These are phyloP conservation scores for Alcedo atthis DNA, from an alignment of 2,797 vertebrate genomes.

Conservation along the genomic window DNA sequence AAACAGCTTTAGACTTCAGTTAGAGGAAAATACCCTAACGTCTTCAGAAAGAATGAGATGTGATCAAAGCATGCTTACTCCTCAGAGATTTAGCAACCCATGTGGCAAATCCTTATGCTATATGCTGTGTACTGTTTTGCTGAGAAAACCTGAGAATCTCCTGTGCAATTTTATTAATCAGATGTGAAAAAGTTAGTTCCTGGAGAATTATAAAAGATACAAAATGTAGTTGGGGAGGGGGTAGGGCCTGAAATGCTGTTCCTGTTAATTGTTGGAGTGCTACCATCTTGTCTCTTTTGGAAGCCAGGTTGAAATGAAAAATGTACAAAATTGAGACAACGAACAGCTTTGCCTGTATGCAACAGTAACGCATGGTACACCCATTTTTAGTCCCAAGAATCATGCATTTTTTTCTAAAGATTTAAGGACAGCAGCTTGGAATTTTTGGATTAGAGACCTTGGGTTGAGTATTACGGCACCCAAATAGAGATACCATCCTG, in stretches of 20 bases:
- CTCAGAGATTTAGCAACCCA: constrained; percentile 16
- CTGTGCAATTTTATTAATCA: background rate
- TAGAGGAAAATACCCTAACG: background rate
- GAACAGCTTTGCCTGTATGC: background rate
- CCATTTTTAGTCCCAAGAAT: background rate
- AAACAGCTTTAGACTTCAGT: constrained; percentile 15
- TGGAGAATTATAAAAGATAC: background rate
- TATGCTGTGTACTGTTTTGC: background rate
- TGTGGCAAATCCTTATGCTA: constrained; percentile 17
- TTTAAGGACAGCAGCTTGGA: background rate
- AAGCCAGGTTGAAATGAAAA: background rate
- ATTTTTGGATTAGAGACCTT: background rate
- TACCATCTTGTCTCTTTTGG: background rate
- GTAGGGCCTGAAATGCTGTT: background rate
- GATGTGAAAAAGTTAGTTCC: background rate
- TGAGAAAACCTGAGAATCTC: background rate
- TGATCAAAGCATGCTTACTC: constrained; percentile 40
- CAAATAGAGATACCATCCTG: background rate
- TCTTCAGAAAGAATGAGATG: background rate
- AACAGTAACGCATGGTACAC: background rate
- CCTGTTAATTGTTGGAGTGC: background rate
- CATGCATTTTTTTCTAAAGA: background rate
- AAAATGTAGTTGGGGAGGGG: background rate
- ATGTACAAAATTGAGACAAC: background rate
- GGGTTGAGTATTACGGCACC: background rate